A percentile compares a stretch with the other conserved stretches of the same genome.
Evolutionary conservation across 2,888 invertebrate genomes (phyloP).

Genomic region (Epirrhoe tristata): DNA sequence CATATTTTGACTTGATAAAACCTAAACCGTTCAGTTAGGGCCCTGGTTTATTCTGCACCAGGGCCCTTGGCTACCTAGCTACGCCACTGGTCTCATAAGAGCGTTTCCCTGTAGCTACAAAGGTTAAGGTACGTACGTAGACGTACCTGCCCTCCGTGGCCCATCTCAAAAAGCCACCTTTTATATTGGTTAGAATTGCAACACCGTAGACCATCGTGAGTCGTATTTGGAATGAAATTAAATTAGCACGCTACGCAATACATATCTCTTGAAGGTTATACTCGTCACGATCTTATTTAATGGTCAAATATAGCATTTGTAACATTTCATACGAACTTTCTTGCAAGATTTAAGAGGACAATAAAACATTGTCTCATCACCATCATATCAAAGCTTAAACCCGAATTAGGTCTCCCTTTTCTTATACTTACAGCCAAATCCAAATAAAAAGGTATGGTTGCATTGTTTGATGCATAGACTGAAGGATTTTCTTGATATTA

Average conservation of each 20-base stretch:
- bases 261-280: conserved; percentile 29
- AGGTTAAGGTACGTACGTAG: too few relatives aligned
- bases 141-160: too few relatives aligned
- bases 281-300: conserved; percentile 26
- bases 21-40: too few relatives aligned
- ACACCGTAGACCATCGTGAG: conserved; percentile 8
- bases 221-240: conserved; percentile 17
- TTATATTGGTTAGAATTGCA: conserved; percentile 15
- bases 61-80: too few relatives aligned
- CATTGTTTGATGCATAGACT: background rate
- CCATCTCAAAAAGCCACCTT: too few relatives aligned
- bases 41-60: too few relatives aligned
- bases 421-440: background rate
- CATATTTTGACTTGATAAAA: too few relatives aligned
- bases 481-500: background rate
- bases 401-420: too few relatives aligned
- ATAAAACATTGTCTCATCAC: background rate
- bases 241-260: conserved; percentile 21
- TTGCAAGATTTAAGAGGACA: background rate
- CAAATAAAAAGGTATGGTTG: background rate
- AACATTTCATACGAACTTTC: background rate
- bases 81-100: too few relatives aligned
- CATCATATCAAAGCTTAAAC: too few relatives aligned
- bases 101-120: too few relatives aligned
- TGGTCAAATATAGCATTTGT: background rate